Evolutionary conservation across 2,113 vertebrate genomes (phyloP).

Genomic region (Orientallactaga bullata): DNA sequence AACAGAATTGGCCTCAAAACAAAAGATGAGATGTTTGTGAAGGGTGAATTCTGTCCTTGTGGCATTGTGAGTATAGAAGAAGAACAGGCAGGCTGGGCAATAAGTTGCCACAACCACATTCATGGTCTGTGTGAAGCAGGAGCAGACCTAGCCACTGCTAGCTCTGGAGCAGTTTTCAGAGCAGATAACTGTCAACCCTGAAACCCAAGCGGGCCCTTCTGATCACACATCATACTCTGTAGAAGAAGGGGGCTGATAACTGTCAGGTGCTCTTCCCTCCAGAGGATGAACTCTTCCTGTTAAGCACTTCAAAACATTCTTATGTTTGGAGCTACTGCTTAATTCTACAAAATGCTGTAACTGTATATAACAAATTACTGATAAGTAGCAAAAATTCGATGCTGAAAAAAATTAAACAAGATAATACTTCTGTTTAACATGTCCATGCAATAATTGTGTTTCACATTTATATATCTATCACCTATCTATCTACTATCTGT

Average conservation of each 20-base stretch:
- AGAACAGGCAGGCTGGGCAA: slow-evolving; percentile 11
- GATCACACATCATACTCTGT: slow-evolving; percentile 17
- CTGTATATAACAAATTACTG: slow-evolving; percentile 63
- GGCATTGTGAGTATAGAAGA: slow-evolving; percentile 18
- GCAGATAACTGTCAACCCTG: slow-evolving; percentile 50
- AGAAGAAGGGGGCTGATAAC: slow-evolving; percentile 50
- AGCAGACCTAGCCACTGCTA: not conserved
- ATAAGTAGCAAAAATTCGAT: not conserved
- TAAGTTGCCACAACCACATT: slow-evolving; percentile 27
- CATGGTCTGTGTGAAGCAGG: slow-evolving; percentile 44
- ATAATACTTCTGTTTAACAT: not conserved
- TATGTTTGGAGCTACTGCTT: not conserved
- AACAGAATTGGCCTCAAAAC: slow-evolving; percentile 55
- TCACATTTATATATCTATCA: too few relatives aligned
- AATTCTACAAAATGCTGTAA: not conserved
- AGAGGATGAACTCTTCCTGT: not conserved
- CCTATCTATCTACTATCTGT: not conserved
- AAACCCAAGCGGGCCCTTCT: slow-evolving; percentile 39
- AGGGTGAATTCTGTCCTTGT: slow-evolving; percentile 63
- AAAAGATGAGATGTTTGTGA: slow-evolving; percentile 67
- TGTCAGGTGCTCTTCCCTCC: not conserved
- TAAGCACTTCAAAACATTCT: slow-evolving; percentile 30
- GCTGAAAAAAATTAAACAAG: not conserved
- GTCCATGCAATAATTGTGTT: not conserved
- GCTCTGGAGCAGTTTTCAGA: slow-evolving; percentile 47